Base-by-base conservation (phyloP, 2,888 invertebrate genomes). In the Anticlea derivata region DNA sequence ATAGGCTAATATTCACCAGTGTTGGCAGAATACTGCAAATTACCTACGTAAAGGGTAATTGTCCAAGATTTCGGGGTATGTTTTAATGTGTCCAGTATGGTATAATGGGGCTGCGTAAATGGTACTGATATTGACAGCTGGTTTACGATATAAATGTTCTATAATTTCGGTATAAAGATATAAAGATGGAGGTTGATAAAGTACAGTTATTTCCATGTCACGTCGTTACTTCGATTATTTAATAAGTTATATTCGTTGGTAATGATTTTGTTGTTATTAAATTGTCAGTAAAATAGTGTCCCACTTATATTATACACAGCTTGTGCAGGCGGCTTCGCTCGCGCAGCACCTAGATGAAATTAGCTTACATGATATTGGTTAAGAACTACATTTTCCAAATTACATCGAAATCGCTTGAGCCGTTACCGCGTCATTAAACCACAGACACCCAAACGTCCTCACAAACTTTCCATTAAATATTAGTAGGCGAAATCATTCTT, bases 41-140 rank as follows among this genome's bases (percentile, higher is more conserved):
- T 86, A 83, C 80, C 77, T 63, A 72, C 75, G 80, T 83, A 79
- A 81, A 73, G 70, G 78, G 83, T 86, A 87, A 88, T 86, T 83
- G 78, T 71, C 60, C 66, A 72, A 78, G 78, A 83, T 82, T 80
- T 82, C 67, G 73, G 80, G 71, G 70, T 70, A 66, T 65, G 65
- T 67, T 58, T 70, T 77, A 77, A 83, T 80, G 77, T 78, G 76
- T 78, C 80, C 76, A 64, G 60, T 63, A 72, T 67, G 70, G 64
- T 66, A 64, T 83, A 84, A 85, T 82, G 75, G 70, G 68, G 24
- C 10, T 26, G 17, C 8, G 34, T 58, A 47, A 58, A 60, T 60
- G 43, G 48, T 47, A 24, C 23, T 46, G 41, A 46, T 50, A 46
- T 57, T 56, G 55, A 52, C 59, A 55, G 50, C 43, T 58, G 38